phyloP scores from a whole-genome alignment of 2,113 vertebrate genomes.

The Phainopepla nitens region DNA sequence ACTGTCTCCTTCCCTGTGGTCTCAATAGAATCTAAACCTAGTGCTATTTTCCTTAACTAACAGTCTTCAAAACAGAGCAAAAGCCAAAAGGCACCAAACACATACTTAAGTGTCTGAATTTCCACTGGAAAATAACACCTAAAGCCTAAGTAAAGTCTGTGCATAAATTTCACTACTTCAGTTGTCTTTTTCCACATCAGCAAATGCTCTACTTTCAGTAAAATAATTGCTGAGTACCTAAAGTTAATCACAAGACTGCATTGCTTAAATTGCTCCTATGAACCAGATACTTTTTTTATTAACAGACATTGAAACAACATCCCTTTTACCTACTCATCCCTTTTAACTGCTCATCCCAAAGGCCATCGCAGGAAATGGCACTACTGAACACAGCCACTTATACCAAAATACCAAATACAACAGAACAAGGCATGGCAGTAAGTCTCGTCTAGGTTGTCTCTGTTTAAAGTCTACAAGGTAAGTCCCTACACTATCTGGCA shows the following conservation, averaged over 20 bases:
- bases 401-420: background rate
- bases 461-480: background rate
- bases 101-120: background rate
- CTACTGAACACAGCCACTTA: background rate
- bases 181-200: background rate
- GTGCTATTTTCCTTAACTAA: background rate
- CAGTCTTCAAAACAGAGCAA: background rate
- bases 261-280: background rate
- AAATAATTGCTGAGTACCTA: background rate
- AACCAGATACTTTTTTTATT: background rate
- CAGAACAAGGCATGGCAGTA: background rate
- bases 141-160: background rate
- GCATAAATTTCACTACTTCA: background rate
- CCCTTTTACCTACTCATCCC: background rate
- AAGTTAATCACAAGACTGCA: background rate
- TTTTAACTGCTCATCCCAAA: background rate
- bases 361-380: accelerated
- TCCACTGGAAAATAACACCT: background rate
- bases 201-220: background rate
- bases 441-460: background rate
- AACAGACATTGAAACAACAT: background rate
- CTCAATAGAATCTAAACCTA: background rate
- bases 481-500: background rate
- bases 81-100: background rate
- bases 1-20: background rate